These are phyloP conservation scores for Nycticryphes semicollaris DNA, from an alignment of 2,113 vertebrate genomes.

Conservation along the genomic window DNA sequence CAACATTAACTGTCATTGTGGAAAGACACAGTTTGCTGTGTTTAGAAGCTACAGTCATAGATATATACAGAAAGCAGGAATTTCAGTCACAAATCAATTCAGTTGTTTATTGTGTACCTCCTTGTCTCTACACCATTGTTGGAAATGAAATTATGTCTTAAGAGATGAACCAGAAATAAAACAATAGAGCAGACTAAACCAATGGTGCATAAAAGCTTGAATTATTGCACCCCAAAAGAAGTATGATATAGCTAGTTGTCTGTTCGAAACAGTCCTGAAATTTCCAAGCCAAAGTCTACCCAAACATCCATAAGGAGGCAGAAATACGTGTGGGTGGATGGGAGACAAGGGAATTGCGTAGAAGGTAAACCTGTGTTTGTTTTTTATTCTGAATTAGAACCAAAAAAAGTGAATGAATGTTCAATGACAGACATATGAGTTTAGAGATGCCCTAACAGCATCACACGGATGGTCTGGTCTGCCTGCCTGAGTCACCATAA, in stretches of 20 bases:
- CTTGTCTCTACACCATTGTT: neutral
- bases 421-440: neutral
- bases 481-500: neutral
- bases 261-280: neutral
- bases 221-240: neutral
- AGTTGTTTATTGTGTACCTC: neutral
- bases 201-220: neutral
- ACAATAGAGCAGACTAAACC: neutral
- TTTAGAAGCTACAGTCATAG: neutral
- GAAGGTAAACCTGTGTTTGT: neutral
- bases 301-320: neutral
- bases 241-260: neutral
- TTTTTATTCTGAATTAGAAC: neutral
- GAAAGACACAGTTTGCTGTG: constrained; percentile 4
- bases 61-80: neutral
- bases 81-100: neutral
- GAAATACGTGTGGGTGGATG: neutral
- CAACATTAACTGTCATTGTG: constrained; percentile 48
- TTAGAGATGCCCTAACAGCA: neutral
- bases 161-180: constrained; percentile 4
- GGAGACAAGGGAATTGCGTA: neutral
- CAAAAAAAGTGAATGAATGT: neutral
- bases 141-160: neutral
- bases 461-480: neutral
- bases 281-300: neutral